Conservation (phyloP, 2,888 invertebrate species). For the Sepioteuthis lessoniana region DNA sequence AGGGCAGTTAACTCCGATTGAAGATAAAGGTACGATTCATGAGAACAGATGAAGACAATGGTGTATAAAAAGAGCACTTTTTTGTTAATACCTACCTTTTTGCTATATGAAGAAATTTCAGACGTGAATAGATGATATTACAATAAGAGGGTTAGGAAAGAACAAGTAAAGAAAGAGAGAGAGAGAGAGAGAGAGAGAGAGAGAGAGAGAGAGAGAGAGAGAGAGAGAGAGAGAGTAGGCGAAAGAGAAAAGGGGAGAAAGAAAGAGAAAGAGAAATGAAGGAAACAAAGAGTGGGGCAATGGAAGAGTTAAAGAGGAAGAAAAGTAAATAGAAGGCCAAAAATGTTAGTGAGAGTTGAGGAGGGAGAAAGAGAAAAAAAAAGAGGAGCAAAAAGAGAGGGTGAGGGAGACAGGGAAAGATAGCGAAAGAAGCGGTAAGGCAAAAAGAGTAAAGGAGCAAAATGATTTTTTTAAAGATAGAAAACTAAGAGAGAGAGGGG, state of each 20-base stretch:
- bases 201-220: neutral
- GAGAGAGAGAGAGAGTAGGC: too few relatives aligned
- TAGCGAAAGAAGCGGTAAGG: neutral
- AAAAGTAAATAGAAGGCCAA: neutral
- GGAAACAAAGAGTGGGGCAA: too few relatives aligned
- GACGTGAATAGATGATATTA: neutral
- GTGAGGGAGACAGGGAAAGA: too few relatives aligned
- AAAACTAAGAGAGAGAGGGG: neutral
- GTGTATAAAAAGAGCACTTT: neutral
- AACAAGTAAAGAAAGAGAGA: neutral
- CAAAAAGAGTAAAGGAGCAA: neutral
- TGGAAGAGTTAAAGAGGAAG: too few relatives aligned
- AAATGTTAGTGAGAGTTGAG: neutral
- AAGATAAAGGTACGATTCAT: neutral
- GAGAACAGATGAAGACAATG: neutral
- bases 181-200: neutral
- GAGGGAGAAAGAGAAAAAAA: neutral
- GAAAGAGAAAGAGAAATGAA: neutral
- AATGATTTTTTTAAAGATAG: neutral
- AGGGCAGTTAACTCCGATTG: neutral
- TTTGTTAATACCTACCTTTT: neutral
- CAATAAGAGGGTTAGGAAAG: neutral
- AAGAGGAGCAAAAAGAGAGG: conserved; percentile 2
- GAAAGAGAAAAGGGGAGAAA: neutral
- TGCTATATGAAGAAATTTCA: neutral